Conservation (phyloP, 2,888 invertebrate species). For the Watsonalla binaria region DNA sequence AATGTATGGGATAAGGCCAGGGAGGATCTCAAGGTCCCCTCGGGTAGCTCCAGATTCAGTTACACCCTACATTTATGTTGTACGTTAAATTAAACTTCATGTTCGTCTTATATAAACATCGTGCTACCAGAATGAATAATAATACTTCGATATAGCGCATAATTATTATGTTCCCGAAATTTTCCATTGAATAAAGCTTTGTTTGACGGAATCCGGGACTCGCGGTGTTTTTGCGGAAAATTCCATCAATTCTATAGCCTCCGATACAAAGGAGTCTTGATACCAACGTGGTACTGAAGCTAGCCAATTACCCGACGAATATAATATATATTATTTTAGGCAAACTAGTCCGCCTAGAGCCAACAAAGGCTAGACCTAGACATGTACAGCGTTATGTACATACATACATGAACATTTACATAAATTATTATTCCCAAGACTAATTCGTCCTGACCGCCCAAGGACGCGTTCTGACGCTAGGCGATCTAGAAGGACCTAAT, state of each 20-base stretch:
- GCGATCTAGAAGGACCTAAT: conserved; percentile 60
- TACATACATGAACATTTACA: conserved; percentile 61
- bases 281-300: too few relatives aligned
- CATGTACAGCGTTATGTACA: conserved; percentile 38
- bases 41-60: too few relatives aligned
- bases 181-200: neutral
- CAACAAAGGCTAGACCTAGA: conserved; percentile 22
- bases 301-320: neutral
- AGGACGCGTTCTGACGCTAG: conserved; percentile 56
- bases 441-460: conserved; percentile 74
- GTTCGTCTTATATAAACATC: too few relatives aligned
- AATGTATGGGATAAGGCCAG: too few relatives aligned
- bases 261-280: neutral
- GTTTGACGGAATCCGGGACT: neutral
- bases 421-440: conserved; percentile 76
- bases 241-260: neutral
- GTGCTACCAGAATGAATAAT: too few relatives aligned
- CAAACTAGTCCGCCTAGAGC: conserved; percentile 17
- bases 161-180: neutral
- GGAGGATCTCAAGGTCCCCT: too few relatives aligned
- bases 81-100: too few relatives aligned
- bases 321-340: neutral
- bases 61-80: too few relatives aligned
- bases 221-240: neutral
- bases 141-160: too few relatives aligned